Evolutionary conservation across 2,888 invertebrate genomes (phyloP).

Genomic region (Miltochrista miniata): DNA sequence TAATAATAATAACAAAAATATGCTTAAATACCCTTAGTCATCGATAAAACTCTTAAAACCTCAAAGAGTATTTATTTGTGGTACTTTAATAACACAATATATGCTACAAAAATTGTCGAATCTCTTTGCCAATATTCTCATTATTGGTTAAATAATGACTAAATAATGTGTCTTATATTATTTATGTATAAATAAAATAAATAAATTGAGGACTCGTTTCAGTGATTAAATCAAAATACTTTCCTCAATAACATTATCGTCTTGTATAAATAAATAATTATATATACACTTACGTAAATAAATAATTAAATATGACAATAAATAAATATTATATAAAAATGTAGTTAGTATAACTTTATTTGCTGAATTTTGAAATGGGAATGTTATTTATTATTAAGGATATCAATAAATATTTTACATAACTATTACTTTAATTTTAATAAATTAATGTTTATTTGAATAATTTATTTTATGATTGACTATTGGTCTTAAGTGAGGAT

Average conservation of each 20-base stretch:
- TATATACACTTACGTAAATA: neutral
- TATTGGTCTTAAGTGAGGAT: constrained; percentile 7
- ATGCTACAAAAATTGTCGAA: constrained; percentile 39
- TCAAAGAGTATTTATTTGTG: constrained; percentile 61
- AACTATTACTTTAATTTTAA: neutral
- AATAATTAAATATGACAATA: neutral
- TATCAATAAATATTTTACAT: neutral
- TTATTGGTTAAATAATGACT: neutral
- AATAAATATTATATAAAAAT: neutral
- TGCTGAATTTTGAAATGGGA: too few species aligned
- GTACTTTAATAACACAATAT: constrained; percentile 48
- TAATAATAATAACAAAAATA: constrained; percentile 29
- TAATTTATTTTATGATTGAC: too few species aligned
- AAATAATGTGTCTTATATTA: neutral
- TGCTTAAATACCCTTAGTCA: constrained; percentile 18
- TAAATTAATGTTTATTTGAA: constrained; percentile 13
- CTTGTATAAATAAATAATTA: too few species aligned
- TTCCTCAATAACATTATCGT: too few species aligned
- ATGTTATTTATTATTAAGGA: neutral
- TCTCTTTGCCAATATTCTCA: constrained; percentile 26
- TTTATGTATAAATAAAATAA: too few species aligned
- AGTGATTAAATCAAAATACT: too few species aligned
- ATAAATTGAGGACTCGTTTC: too few species aligned
- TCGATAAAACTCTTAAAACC: constrained; percentile 6
- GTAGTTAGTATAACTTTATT: too few species aligned